These are phyloP conservation scores for Tetraneura akinire DNA, from an alignment of 1,140 invertebrate species.

Conservation along the genomic window DNA sequence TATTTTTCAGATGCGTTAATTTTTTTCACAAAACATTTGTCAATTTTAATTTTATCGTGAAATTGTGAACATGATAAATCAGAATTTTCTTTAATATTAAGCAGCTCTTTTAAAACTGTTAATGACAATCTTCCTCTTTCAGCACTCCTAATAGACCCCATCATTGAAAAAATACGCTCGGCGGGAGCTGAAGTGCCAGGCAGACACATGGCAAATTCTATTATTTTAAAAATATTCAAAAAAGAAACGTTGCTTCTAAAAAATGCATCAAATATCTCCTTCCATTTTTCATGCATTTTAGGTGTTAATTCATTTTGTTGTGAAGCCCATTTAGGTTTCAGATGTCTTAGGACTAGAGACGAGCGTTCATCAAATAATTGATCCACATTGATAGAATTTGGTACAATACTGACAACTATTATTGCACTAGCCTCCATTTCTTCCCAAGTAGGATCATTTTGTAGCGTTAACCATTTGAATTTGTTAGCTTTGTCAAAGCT, in stretches of 20 bases:
- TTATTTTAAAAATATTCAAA: constrained; percentile 25
- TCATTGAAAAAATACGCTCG: constrained; percentile 22
- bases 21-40: too few relatives aligned
- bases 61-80: constrained; percentile 29
- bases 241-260: constrained; percentile 9
- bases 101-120: constrained; percentile 18
- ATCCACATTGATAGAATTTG: constrained; percentile 21
- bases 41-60: constrained; percentile 26
- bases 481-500: constrained; percentile 22
- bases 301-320: neutral
- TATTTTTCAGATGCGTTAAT: constrained; percentile 23
- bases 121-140: constrained; percentile 19
- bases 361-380: constrained; percentile 20
- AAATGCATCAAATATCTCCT: constrained; percentile 3
- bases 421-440: constrained; percentile 18
- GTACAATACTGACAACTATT: constrained; percentile 10
- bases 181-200: constrained; percentile 17
- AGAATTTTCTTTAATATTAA: constrained; percentile 20
- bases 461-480: constrained; percentile 25
- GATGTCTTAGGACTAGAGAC: constrained; percentile 18
- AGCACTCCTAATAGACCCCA: constrained; percentile 20
- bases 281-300: constrained; percentile 17
- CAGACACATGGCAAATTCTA: constrained; percentile 18
- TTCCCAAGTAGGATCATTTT: constrained; percentile 27
- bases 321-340: constrained; percentile 16